Evolutionary conservation across 1,140 invertebrate species (phyloP).

Genomic region (Papilio polyxenes): DNA sequence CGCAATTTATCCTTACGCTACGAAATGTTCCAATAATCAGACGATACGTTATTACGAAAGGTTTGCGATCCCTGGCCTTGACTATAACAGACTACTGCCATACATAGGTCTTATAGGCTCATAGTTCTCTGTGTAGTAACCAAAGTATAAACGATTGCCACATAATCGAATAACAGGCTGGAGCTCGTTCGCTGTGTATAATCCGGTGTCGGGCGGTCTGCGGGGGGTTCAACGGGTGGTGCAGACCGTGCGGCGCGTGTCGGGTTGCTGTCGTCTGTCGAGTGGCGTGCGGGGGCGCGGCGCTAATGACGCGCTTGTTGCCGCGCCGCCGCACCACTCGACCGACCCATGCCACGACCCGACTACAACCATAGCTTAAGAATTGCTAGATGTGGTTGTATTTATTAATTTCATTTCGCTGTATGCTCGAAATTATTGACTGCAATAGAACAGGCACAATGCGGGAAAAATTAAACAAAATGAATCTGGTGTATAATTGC

Average conservation of each 20-base stretch:
- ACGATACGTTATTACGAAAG: no score
- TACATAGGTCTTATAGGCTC: no score
- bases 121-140: no score
- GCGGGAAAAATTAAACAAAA: no score
- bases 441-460: not conserved
- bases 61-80: no score
- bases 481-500: not conserved
- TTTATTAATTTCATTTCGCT: not conserved
- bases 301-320: slow-evolving; percentile 57
- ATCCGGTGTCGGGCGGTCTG: not conserved
- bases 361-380: slow-evolving; percentile 28
- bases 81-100: no score
- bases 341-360: slow-evolving; percentile 36
- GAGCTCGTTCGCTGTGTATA: not conserved
- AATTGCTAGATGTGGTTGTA: slow-evolving; percentile 36
- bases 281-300: slow-evolving; percentile 47
- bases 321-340: slow-evolving; percentile 41
- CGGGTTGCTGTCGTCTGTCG: slow-evolving; percentile 40
- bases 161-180: no score
- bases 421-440: not conserved
- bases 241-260: slow-evolving; percentile 9
- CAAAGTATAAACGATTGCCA: no score
- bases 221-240: slow-evolving; percentile 20
- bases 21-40: no score
- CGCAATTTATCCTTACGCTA: no score